phyloP scores from a whole-genome alignment of 2,888 invertebrate genomes.

The Galerucella pusilla region DNA sequence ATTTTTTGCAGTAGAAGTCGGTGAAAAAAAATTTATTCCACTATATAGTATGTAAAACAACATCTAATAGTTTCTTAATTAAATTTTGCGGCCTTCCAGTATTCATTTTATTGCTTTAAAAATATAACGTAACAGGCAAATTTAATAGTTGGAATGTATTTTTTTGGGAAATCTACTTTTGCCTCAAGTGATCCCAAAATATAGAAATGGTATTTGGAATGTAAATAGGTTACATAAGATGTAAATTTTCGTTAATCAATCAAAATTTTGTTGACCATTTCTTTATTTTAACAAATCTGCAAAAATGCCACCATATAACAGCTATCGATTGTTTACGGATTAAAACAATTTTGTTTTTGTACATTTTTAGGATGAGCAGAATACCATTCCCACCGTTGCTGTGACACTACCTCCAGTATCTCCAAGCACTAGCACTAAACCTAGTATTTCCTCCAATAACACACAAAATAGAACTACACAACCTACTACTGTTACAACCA shows the following conservation, averaged over 20 bases:
- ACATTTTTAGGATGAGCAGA: constrained; percentile 52
- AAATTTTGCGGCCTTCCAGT: too few species aligned
- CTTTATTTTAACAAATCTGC: constrained; percentile 41
- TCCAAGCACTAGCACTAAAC: constrained; percentile 37
- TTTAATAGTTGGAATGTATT: constrained; percentile 15
- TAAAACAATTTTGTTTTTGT: constrained; percentile 26
- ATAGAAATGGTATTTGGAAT: constrained; percentile 44
- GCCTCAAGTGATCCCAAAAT: constrained; percentile 46
- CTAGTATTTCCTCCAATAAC: constrained; percentile 23
- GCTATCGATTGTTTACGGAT: constrained; percentile 22
- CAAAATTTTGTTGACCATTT: constrained; percentile 38
- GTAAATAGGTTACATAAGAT: constrained; percentile 20
- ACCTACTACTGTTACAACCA: constrained; percentile 23
- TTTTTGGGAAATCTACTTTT: constrained; percentile 15
- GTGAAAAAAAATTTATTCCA: constrained; percentile 16
- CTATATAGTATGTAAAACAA: neutral
- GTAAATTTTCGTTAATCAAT: constrained; percentile 35
- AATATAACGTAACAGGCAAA: too few species aligned
- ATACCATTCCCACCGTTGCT: constrained; percentile 45
- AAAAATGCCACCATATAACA: constrained; percentile 4
- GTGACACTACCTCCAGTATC: constrained; percentile 47
- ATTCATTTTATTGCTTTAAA: too few species aligned
- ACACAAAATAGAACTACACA: constrained; percentile 31
- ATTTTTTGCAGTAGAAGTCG: constrained; percentile 5
- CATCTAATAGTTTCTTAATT: neutral